phyloP scores from a whole-genome alignment of 1,140 invertebrate genomes.

The Archivesica marissinica region DNA sequence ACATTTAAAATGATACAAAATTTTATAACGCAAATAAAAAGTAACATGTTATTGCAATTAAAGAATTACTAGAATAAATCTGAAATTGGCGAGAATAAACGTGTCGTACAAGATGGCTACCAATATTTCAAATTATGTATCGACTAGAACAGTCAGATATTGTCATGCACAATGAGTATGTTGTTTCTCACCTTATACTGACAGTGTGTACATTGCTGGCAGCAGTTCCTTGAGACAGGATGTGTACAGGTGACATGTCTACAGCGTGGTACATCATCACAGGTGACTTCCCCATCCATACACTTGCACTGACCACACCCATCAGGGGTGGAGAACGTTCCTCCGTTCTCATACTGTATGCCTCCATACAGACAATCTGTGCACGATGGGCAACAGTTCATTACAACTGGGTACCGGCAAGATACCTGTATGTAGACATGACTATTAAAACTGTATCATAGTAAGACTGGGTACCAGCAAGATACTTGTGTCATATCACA shows the following conservation, averaged over 20 bases:
- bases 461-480: too few relatives aligned
- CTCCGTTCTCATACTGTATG: conserved; percentile 64
- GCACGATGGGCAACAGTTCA: conserved; percentile 77
- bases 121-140: too few relatives aligned
- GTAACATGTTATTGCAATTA: too few relatives aligned
- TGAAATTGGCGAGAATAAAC: too few relatives aligned
- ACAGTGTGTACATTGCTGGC: conserved; percentile 72
- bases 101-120: too few relatives aligned
- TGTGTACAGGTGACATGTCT: conserved; percentile 32
- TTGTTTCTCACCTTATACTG: conserved; percentile 56
- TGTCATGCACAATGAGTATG: too few relatives aligned
- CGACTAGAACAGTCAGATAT: too few relatives aligned
- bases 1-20: too few relatives aligned
- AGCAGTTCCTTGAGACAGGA: conserved; percentile 48
- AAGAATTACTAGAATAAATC: too few relatives aligned
- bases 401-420: conserved; percentile 71
- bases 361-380: conserved; percentile 72
- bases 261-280: conserved; percentile 41
- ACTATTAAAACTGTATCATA: too few relatives aligned
- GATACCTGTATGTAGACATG: conserved; percentile 28
- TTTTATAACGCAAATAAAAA: too few relatives aligned
- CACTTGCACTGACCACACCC: conserved; percentile 69
- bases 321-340: conserved; percentile 63
- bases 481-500: too few relatives aligned
- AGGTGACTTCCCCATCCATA: conserved; percentile 63